phyloP scores from a whole-genome alignment of 1,140 invertebrate genomes.

The Diorhabda elongata region DNA sequence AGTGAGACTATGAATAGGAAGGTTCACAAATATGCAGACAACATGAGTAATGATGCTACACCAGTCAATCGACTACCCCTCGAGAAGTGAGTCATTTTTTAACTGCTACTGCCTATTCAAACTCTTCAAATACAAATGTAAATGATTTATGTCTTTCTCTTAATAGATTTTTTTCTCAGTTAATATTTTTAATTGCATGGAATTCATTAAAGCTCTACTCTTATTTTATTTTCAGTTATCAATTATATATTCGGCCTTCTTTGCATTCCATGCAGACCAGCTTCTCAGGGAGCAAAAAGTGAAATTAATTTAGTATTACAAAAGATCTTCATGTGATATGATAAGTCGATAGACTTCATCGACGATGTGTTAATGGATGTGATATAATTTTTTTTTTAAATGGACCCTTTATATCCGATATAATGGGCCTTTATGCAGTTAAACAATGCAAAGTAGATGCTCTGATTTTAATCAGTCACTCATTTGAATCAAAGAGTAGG shows the following conservation, averaged over 20 bases:
- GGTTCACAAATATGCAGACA: too few species aligned
- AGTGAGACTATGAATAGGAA: too few species aligned
- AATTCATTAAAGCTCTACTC: conserved; percentile 3
- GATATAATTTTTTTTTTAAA: neutral
- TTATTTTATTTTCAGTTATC: neutral
- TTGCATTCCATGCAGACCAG: neutral
- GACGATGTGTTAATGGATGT: neutral
- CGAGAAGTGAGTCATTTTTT: neutral
- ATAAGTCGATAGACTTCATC: neutral
- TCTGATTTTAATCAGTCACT: too few species aligned
- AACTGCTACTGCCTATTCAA: neutral
- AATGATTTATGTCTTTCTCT: conserved; percentile 1
- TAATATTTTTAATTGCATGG: neutral
- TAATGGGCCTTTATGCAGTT: neutral
- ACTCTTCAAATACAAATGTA: neutral
- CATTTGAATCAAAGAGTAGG: too few species aligned
- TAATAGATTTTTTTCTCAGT: conserved; percentile 1
- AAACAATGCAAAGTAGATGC: neutral
- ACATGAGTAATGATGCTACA: too few species aligned
- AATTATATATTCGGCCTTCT: neutral
- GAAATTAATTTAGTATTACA: neutral
- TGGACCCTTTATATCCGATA: neutral
- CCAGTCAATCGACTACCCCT: neutral
- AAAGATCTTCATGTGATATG: conserved; percentile 2
- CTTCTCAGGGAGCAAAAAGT: neutral